Base-by-base conservation (phyloP, 2,888 invertebrate genomes). In the Drosophila mettleri region DNA sequence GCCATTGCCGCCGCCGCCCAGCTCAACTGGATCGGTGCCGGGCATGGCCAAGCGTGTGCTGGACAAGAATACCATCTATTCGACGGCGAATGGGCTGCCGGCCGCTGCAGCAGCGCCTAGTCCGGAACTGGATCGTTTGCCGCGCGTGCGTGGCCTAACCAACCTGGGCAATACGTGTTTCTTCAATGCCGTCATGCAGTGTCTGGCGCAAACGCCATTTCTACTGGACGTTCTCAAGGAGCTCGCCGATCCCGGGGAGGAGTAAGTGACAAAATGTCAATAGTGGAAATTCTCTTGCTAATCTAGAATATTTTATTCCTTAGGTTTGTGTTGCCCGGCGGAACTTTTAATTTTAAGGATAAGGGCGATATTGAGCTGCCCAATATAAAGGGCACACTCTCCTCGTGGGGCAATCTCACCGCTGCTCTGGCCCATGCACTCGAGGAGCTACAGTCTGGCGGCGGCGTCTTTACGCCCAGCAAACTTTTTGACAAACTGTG, bases 111-210 rank as follows among this genome's bases (percentile, higher is more conserved):
- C 27, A 16, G 18, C 14, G 8, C 9, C 33, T 43, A 51, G 18
- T 20, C 20, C 46, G 5, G 55, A 72, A 1, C 22, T 76, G 18
- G 88, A 90, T 1, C 73, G 74, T 0, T 78, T 94, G 67, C 94
- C 94, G 0, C 92, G 95, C 39, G 95, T 95, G 0, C 93, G 97
- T 93, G 99, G 99, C 0, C 93, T 99, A 41, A 94, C 94, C 53
- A 99, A 99, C 93, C 93, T 98, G 90, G 98, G 99, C 51, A 99
- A 99, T 91, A 99, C 99, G 0, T 99, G 99, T 91, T 99, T 98
- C 93, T 98, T 99, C 91, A 99, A 99, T 93, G 97, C 98, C 27
- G 98, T 98, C 9, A 94, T 99, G 93, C 99, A 99, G 93, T 97
- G 97, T 91, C 93, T 98, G 83, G 96, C 96, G 3, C 97, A 97